Evolutionary conservation across 2,888 invertebrate genomes (phyloP).

Genomic region (Phyllotreta striolata): DNA sequence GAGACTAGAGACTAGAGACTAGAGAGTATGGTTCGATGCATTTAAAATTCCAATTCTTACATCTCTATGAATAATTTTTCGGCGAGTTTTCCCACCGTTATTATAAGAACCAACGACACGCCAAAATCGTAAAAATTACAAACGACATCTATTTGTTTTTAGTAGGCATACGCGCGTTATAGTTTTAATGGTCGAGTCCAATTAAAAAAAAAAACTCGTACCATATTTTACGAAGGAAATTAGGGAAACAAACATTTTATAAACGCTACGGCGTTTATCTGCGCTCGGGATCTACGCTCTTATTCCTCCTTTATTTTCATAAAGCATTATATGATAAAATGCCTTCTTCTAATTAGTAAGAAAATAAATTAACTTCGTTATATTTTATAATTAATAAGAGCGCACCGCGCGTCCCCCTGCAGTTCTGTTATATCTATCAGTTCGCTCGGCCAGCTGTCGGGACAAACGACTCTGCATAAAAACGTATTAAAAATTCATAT

Average conservation of each 20-base stretch:
- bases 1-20: too few species aligned
- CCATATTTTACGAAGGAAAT: conserved; percentile 35
- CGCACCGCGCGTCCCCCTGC: too few species aligned
- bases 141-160: conserved; percentile 16
- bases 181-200: conserved; percentile 26
- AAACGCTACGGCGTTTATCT: conserved; percentile 40
- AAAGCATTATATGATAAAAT: conserved; percentile 32
- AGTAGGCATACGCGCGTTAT: not conserved
- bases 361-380: conserved; percentile 46
- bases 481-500: conserved; percentile 28
- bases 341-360: conserved; percentile 44
- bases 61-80: too few species aligned
- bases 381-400: conserved; percentile 42
- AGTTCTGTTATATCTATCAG: too few species aligned
- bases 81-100: too few species aligned
- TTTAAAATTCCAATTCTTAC: too few species aligned
- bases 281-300: conserved; percentile 34
- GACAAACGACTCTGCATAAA: conserved; percentile 14
- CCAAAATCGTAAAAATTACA: not conserved
- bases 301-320: too few species aligned
- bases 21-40: too few species aligned
- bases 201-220: conserved; percentile 27
- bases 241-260: conserved; percentile 38
- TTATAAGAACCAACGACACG: too few species aligned
- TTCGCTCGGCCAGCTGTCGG: conserved; percentile 30